Percentiles rank a stretch among this genome's conserved stretches.
Conservation (phyloP, 2,113 vertebrate genomes). For the Lepisosteus osseus region DNA sequence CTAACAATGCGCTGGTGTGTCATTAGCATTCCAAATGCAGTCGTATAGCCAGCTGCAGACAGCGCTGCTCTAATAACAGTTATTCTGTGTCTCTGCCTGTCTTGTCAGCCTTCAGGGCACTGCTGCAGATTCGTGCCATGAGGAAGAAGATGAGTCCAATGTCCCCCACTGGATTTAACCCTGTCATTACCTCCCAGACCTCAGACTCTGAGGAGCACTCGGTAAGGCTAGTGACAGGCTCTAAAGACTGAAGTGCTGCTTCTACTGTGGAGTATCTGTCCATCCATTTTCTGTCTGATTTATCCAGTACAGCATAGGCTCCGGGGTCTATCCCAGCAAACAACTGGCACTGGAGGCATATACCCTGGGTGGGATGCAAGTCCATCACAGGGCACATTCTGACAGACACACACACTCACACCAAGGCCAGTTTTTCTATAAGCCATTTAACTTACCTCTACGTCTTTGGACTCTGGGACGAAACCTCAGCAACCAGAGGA, state of each 20-base stretch:
- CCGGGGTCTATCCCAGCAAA: too few species aligned
- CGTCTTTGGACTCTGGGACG: too few species aligned
- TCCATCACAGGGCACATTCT: too few species aligned
- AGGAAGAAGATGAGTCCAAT: constrained; percentile 89
- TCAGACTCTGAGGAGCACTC: constrained; percentile 93
- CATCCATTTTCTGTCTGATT: not conserved
- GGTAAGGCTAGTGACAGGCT: constrained; percentile 54
- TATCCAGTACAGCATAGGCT: not conserved
- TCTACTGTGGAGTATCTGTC: not conserved
- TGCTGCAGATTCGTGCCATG: constrained; percentile 97
- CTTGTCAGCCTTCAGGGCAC: constrained; percentile 83
- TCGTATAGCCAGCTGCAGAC: not conserved
- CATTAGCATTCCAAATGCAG: too few species aligned
- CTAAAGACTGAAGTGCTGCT: not conserved
- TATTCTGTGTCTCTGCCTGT: fast-evolving
- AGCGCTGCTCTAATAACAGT: too few species aligned
- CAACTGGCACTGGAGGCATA: too few species aligned
- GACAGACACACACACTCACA: too few species aligned
- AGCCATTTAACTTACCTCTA: not conserved
- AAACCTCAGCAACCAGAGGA: too few species aligned
- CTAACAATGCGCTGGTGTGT: too few species aligned
- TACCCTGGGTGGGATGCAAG: too few species aligned
- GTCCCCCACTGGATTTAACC: constrained; percentile 83
- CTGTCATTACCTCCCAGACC: constrained; percentile 88
- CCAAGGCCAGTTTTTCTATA: too few species aligned